These are phyloP conservation scores for Apamea sordens DNA, from an alignment of 2,888 invertebrate genomes.

Conservation along the genomic window DNA sequence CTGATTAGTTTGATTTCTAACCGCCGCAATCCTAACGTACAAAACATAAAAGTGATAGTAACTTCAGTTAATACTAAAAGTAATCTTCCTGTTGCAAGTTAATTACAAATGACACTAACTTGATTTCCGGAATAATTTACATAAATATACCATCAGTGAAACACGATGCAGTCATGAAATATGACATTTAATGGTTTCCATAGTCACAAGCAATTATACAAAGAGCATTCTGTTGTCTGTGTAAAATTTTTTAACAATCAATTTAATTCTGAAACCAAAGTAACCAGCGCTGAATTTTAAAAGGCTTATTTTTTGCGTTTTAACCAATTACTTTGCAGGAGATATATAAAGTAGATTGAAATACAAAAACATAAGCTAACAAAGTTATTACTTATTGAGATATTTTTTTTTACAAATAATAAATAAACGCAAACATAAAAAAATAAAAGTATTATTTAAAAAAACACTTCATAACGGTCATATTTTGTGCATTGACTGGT, in stretches of 20 bases:
- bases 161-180: slow-evolving; percentile 53
- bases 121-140: slow-evolving; percentile 51
- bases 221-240: slow-evolving; percentile 76
- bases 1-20: not conserved
- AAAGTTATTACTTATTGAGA: not conserved
- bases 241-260: slow-evolving; percentile 71
- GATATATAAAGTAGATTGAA: slow-evolving; percentile 2
- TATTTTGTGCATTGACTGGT: slow-evolving; percentile 55
- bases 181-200: slow-evolving; percentile 60
- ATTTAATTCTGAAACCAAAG: slow-evolving; percentile 71
- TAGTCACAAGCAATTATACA: slow-evolving; percentile 75
- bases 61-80: not conserved
- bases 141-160: slow-evolving; percentile 50
- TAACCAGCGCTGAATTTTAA: slow-evolving; percentile 53
- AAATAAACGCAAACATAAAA: not conserved
- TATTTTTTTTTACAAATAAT: not conserved
- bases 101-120: slow-evolving; percentile 37
- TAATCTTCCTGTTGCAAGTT: slow-evolving; percentile 21
- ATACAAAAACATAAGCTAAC: not conserved
- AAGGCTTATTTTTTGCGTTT: slow-evolving; percentile 27
- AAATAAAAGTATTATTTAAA: not conserved
- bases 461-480: slow-evolving; percentile 33
- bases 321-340: slow-evolving; percentile 41
- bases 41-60: not conserved
- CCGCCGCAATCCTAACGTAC: not conserved